Evolutionary conservation across 2,113 vertebrate genomes (phyloP).

Genomic region (Triplophysa siluroides): DNA sequence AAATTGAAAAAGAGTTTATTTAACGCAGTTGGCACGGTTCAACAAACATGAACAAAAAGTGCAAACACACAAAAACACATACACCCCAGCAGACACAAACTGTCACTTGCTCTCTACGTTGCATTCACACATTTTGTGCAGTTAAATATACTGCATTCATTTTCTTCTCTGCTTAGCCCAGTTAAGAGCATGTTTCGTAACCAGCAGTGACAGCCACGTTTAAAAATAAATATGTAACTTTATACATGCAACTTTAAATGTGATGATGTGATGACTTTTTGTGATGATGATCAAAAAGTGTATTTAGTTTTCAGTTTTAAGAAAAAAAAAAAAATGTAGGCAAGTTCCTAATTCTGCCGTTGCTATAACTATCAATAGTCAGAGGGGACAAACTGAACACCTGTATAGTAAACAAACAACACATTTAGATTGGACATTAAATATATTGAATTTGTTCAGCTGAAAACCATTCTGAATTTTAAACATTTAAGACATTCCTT

Average conservation of each 20-base stretch:
- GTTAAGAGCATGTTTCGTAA: not conserved
- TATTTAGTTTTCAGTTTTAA: not conserved
- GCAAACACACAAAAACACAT: not conserved
- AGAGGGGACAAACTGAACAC: not conserved
- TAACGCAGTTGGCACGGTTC: not conserved
- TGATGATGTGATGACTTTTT: too few species aligned
- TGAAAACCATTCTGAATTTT: not conserved
- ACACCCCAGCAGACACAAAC: not conserved
- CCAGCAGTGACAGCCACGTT: not conserved
- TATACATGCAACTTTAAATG: not conserved
- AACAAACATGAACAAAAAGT: not conserved
- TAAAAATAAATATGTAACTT: slow-evolving; percentile 1
- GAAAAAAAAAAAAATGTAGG: not conserved
- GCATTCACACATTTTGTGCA: slow-evolving; percentile 19
- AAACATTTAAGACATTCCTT: not conserved
- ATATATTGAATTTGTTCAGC: not conserved
- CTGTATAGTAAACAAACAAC: slow-evolving; percentile 1
- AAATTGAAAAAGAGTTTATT: not conserved
- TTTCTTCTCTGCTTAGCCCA: not conserved
- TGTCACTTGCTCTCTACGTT: not conserved
- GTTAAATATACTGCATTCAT: not conserved
- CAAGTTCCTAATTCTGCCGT: not conserved
- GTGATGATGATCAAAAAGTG: too few species aligned
- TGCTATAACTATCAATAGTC: not conserved
- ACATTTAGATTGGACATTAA: not conserved